These are phyloP conservation scores for Neoscelio sp. DNA, from an alignment of 2,888 invertebrate genomes.

Conservation along the genomic window DNA sequence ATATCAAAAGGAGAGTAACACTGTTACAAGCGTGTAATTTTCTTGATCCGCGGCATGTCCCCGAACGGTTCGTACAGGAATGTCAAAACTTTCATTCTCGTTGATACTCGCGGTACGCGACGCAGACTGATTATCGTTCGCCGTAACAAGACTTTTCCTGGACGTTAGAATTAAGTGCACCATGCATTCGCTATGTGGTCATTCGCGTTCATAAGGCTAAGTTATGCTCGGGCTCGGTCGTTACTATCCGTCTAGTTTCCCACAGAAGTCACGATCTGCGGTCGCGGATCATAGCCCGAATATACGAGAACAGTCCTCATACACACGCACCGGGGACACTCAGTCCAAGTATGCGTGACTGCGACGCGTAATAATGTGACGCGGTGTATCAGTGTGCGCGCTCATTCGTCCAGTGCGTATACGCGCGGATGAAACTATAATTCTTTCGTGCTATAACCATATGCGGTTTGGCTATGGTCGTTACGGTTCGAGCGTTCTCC, in stretches of 20 bases:
- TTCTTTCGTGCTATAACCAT: slow-evolving; percentile 79
- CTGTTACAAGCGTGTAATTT: slow-evolving; percentile 43
- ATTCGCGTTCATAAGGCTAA: slow-evolving; percentile 52
- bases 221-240: slow-evolving; percentile 72
- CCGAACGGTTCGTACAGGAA: slow-evolving; percentile 34
- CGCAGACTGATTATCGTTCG: slow-evolving; percentile 53
- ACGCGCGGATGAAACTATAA: slow-evolving; percentile 68
- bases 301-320: slow-evolving; percentile 71
- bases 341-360: slow-evolving; percentile 65
- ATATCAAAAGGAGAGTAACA: slow-evolving; percentile 50
- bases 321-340: slow-evolving; percentile 54
- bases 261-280: slow-evolving; percentile 83
- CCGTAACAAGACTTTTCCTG: slow-evolving; percentile 66
- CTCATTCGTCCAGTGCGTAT: slow-evolving; percentile 21
- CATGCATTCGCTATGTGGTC: slow-evolving; percentile 40
- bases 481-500: slow-evolving; percentile 80
- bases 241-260: slow-evolving; percentile 81
- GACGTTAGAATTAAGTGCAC: slow-evolving; percentile 49
- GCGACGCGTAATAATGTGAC: slow-evolving; percentile 66
- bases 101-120: slow-evolving; percentile 13
- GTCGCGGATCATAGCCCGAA: slow-evolving; percentile 82
- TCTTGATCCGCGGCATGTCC: slow-evolving; percentile 14
- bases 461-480: slow-evolving; percentile 79
- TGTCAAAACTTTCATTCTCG: slow-evolving; percentile 64
- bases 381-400: slow-evolving; percentile 52